Evolutionary conservation across 1,140 invertebrate genomes (phyloP), one percentile per base, ranked within the genome.

Genomic region (Aphis craccivora): DNA sequence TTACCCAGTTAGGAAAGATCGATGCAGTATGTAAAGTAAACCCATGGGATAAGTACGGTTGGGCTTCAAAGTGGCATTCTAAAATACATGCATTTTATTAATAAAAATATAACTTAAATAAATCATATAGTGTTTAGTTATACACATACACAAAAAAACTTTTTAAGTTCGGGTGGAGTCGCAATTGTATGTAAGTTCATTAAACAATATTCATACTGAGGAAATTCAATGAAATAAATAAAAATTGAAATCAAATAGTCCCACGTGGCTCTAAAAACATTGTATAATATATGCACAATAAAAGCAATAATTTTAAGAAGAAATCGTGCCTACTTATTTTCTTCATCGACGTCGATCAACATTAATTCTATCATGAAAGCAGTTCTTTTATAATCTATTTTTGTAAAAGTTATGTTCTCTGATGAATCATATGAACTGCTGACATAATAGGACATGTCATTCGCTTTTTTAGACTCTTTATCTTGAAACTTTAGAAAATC

Each of bases 191-290:
- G 81, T 37, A 93, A 40, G 22, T 22, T 51, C 48, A 86, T 20
- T n/a, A 93, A 81, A 43, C 91, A 93, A 53, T 86, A 93, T 9
- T 93, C 91, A 23, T 84, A 93, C 7, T 93, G 76, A 53, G 35
- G 25, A 55, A 93, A 93, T 23, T 86, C 11, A 0, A n/a, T 11
- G 48, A 93, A 76, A n/a, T 76, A 7, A 18, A n/a, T 76, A 76
- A n/a, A 93, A 93, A 37, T 43, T 25, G 48, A 9, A 11, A 55
- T 23, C 40, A 93, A 86, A 84, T 86, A 93, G 11, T 93, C 91
- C 48, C 91, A 53, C 1, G 81, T 30, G 30, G 22, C 43, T 53
- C 91, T 93, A 35, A 35, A 67, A 90, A 43, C 6, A 67, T 37
- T 22, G 6, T 6, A 8, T 20, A 20, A 43, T 6, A 30, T 20